Evolutionary conservation across 2,113 vertebrate genomes (phyloP).

Genomic region (Cyanoramphus novaezelandiae): DNA sequence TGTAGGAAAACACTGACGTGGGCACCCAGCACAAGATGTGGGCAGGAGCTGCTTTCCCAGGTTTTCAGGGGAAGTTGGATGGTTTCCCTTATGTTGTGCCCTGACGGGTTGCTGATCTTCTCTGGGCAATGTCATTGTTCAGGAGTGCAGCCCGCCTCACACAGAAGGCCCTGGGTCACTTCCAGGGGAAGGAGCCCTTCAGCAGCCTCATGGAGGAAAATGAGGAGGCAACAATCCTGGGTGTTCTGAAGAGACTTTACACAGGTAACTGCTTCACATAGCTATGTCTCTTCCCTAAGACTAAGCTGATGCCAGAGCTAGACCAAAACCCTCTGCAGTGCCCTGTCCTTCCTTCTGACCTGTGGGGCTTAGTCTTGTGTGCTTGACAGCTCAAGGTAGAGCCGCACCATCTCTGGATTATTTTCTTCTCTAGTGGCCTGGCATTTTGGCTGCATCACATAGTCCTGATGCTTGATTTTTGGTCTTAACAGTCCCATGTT

Average conservation of each 20-base stretch:
- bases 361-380: not conserved
- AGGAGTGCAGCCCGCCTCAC: constrained; percentile 86
- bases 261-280: constrained; percentile 76
- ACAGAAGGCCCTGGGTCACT: constrained; percentile 72
- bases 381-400: not conserved
- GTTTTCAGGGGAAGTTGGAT: not conserved
- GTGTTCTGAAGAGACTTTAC: constrained; percentile 81
- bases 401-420: not conserved
- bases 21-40: not conserved
- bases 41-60: not conserved
- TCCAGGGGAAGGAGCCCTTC: constrained; percentile 80
- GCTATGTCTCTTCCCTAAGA: not conserved
- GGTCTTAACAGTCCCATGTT: not conserved
- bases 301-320: not conserved
- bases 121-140: not conserved
- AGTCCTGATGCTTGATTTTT: not conserved
- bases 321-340: not conserved
- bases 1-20: not conserved
- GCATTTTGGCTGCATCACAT: not conserved
- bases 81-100: not conserved
- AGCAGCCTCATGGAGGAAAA: not conserved
- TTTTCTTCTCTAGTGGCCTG: not conserved
- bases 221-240: constrained; percentile 70
- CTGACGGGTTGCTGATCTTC: not conserved
- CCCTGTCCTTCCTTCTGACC: not conserved